These are phyloP conservation scores for Haemorhous mexicanus DNA, from an alignment of 2,113 vertebrate genomes.

Conservation along the genomic window DNA sequence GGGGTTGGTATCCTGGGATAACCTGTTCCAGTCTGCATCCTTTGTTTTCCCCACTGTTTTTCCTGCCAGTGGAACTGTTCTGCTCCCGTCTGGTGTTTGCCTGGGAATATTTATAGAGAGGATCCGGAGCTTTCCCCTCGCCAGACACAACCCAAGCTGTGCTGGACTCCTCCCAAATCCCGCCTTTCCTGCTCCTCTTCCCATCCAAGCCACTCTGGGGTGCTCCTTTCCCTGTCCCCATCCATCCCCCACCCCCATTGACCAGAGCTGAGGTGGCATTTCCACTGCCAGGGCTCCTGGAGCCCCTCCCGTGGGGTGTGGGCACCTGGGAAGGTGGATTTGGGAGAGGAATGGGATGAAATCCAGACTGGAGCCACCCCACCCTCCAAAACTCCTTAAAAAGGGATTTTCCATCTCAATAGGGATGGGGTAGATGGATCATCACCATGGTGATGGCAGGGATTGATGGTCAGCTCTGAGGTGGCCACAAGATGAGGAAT, in stretches of 20 bases:
- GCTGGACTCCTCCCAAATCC: not conserved
- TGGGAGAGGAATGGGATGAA: not conserved
- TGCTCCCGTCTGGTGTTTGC: slow-evolving; percentile 33
- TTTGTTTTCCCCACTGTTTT: not conserved
- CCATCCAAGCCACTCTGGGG: not conserved
- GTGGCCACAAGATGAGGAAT: not conserved
- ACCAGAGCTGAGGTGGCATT: not conserved
- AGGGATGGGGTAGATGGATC: not conserved
- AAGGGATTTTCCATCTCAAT: not conserved
- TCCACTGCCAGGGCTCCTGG: not conserved
- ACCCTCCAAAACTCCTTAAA: rapidly evolving
- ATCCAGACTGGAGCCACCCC: not conserved
- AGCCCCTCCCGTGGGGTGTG: not conserved
- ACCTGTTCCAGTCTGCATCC: not conserved
- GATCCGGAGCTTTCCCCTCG: not conserved
- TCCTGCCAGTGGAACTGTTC: not conserved
- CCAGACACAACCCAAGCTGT: slow-evolving; percentile 24
- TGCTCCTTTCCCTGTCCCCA: not conserved
- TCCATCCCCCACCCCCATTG: not conserved
- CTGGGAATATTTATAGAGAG: slow-evolving; percentile 16
- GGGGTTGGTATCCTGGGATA: rapidly evolving
- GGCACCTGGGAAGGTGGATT: not conserved
- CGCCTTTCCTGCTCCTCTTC: not conserved
- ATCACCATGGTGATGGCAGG: not conserved
- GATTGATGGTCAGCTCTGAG: not conserved